Evolutionary conservation across 2,113 vertebrate genomes (phyloP).

Genomic region (Sinocyclocheilus anshuiensis): DNA sequence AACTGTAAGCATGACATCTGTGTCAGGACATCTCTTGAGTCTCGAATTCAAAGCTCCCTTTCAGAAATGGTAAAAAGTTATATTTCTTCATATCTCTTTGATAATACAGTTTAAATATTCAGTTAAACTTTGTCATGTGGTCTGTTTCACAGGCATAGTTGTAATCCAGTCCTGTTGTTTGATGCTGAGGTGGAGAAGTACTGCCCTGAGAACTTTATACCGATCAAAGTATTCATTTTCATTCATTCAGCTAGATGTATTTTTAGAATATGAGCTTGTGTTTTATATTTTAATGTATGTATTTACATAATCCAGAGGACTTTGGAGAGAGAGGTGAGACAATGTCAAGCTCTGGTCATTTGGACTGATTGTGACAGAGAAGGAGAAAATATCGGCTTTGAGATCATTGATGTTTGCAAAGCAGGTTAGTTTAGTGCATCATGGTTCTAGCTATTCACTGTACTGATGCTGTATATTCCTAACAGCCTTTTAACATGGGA

Average conservation of each 20-base stretch:
- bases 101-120: not conserved
- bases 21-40: constrained; percentile 91
- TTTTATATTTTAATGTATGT: not conserved
- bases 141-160: constrained; percentile 25
- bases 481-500: not conserved
- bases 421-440: constrained; percentile 76
- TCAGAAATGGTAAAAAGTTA: constrained; percentile 86
- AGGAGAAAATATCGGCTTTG: constrained; percentile 97
- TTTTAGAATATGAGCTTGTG: no score
- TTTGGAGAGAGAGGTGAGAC: constrained; percentile 84
- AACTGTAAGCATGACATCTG: constrained; percentile 90
- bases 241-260: no score
- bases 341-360: constrained; percentile 90
- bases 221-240: no score
- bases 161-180: no score
- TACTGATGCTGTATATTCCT: not conserved
- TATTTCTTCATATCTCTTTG: not conserved
- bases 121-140: constrained; percentile 9
- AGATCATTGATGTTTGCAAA: constrained; percentile 93
- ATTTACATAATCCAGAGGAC: constrained; percentile 76
- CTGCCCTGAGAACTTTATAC: no score
- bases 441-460: not conserved
- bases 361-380: constrained; percentile 98
- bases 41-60: constrained; percentile 85
- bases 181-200: no score